Conservation (phyloP, 2,113 vertebrate genomes). For the Ia io region DNA sequence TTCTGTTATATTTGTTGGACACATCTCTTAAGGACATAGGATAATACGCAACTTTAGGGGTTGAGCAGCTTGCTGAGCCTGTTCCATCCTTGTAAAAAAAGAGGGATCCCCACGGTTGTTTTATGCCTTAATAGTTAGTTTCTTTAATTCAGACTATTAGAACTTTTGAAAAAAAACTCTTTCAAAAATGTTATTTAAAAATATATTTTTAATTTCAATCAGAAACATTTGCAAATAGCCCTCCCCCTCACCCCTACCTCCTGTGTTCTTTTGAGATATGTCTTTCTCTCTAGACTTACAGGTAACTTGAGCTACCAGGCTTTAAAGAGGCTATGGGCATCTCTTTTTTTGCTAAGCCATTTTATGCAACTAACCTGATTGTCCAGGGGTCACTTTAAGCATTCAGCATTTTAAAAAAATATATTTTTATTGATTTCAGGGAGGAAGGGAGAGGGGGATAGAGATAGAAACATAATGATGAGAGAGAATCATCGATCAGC, state of each 20-base stretch:
- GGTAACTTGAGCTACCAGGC: not conserved
- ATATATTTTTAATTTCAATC: not conserved
- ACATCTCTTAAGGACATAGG: not conserved
- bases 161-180: not conserved
- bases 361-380: not conserved
- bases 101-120: not conserved
- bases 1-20: not conserved
- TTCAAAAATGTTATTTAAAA: not conserved
- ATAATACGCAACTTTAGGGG: not conserved
- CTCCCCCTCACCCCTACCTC: too few relatives aligned
- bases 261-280: not conserved
- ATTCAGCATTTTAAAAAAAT: not conserved
- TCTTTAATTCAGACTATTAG: not conserved
- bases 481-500: too few relatives aligned
- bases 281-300: not conserved
- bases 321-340: not conserved
- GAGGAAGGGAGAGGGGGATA: not conserved
- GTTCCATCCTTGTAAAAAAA: not conserved
- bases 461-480: not conserved
- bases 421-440: not conserved
- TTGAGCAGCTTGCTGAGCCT: not conserved
- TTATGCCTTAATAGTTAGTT: not conserved
- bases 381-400: not conserved
- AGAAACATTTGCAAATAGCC: not conserved
- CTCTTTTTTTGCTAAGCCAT: not conserved